A percentile compares a stretch with the other conserved stretches of the same genome.
Conservation (phyloP, 2,797 vertebrate genomes). For the Intellagama lesueurii region DNA sequence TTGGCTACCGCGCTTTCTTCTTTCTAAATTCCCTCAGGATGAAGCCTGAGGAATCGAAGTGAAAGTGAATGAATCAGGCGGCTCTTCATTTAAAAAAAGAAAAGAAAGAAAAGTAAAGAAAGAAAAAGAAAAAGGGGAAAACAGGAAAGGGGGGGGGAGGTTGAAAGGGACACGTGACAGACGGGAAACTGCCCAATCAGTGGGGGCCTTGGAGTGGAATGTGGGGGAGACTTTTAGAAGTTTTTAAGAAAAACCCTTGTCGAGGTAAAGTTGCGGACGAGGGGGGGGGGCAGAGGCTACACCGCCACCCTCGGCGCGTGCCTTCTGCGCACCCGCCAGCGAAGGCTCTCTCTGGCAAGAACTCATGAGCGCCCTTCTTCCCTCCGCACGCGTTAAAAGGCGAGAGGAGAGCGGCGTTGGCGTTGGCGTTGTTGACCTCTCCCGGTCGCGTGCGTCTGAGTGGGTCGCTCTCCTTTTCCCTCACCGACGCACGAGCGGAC, state of each 20-base stretch:
- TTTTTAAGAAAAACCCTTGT: background rate
- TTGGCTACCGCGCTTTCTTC: background rate
- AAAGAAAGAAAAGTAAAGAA: background rate
- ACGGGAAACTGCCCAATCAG: conserved; percentile 42
- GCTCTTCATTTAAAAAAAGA: background rate
- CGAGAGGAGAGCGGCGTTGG: background rate
- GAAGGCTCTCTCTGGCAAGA: conserved; percentile 1
- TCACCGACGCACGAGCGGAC: background rate
- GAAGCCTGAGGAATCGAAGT: conserved; percentile 52
- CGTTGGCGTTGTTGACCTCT: no score
- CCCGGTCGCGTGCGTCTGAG: background rate
- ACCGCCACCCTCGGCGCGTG: background rate
- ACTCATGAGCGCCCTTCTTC: background rate
- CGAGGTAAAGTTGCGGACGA: background rate
- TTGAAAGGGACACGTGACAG: conserved; percentile 69
- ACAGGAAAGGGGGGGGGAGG: conserved; percentile 32
- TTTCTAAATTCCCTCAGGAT: conserved; percentile 22
- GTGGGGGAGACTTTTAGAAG: background rate
- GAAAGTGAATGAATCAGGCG: conserved; percentile 64
- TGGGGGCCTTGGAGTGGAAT: background rate
- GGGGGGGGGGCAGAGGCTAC: no score
- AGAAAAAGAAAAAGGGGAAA: background rate
- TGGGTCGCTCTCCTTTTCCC: background rate
- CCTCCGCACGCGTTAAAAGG: background rate
- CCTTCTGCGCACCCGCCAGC: background rate